Percentiles rank a stretch among this genome's conserved stretches.
Conservation (phyloP, 2,797 vertebrate genomes). For the Esox lucius region DNA sequence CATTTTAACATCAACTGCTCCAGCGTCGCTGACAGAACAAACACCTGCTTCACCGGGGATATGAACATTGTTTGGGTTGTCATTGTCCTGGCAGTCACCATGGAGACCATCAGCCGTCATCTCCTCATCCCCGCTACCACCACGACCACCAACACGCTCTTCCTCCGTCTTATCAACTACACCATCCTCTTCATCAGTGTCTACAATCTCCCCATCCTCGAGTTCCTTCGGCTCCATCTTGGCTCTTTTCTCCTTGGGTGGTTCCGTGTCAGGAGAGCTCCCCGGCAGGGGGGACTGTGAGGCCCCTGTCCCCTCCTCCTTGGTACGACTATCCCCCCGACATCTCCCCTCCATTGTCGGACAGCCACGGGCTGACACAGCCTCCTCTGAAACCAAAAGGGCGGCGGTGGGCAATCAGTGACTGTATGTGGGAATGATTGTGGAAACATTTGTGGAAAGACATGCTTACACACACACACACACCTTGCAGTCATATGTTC, state of each 20-base stretch:
- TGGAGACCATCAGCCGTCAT: background rate
- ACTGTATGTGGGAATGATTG: background rate
- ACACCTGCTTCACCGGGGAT: background rate
- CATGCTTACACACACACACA: background rate
- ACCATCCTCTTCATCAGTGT: conserved; percentile 56
- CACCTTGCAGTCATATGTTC: conserved; percentile 13
- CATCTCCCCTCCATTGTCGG: conserved; percentile 22
- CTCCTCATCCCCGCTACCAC: background rate
- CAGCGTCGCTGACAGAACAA: conserved; percentile 11
- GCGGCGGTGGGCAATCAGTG: background rate
- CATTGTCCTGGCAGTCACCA: background rate
- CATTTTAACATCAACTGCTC: conserved; percentile 38
- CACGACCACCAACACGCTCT: background rate
- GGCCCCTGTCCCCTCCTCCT: conserved; percentile 23
- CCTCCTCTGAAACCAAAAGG: conserved; percentile 61
- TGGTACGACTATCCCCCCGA: conserved; percentile 12
- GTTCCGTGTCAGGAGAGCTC: conserved; percentile 33
- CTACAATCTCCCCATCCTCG: conserved; percentile 77
- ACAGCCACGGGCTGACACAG: conserved; percentile 32
- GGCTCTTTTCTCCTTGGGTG: conserved; percentile 48
- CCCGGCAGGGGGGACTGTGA: background rate
- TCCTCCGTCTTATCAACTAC: background rate
- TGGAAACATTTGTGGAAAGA: no score
- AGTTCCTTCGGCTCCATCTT: conserved; percentile 51
- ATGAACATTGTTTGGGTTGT: background rate